phyloP scores from a whole-genome alignment of 2,113 vertebrate genomes.

The Melozone crissalis region DNA sequence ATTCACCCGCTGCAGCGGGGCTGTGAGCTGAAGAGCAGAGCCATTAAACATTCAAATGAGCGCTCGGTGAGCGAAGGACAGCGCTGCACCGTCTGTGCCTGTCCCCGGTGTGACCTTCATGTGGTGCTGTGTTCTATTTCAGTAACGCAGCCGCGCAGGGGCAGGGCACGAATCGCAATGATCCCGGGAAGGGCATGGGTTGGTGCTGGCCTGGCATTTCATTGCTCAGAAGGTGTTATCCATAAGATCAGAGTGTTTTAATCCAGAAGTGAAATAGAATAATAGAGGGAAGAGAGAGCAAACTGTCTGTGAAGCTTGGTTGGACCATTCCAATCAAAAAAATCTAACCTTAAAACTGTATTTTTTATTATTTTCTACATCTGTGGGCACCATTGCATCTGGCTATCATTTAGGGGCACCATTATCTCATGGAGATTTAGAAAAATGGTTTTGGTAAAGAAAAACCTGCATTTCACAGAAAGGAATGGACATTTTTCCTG shows the following conservation, averaged over 20 bases:
- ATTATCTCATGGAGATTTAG: neutral
- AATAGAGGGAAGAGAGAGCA: neutral
- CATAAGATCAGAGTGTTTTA: neutral
- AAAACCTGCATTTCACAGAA: neutral
- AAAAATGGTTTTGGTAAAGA: neutral
- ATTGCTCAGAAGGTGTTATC: neutral
- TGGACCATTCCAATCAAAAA: neutral
- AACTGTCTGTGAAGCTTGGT: neutral
- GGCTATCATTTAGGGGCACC: neutral
- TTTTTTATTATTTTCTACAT: neutral
- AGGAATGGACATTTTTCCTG: neutral
- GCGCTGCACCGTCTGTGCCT: neutral
- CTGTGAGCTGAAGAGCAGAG: slow-evolving; percentile 3
- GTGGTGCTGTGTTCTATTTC: slow-evolving; percentile 25
- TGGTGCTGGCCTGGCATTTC: neutral
- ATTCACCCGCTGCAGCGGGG: neutral
- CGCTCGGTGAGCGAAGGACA: slow-evolving; percentile 39
- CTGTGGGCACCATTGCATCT: neutral
- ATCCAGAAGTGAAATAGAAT: neutral
- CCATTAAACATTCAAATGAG: slow-evolving; percentile 67
- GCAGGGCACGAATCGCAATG: neutral
- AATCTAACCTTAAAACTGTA: neutral
- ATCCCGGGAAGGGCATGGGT: neutral
- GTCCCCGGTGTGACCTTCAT: slow-evolving; percentile 49
- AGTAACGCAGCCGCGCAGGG: neutral